These are phyloP conservation scores for Sinohyriopsis cumingii DNA, from an alignment of 2,888 invertebrate genomes.

Conservation along the genomic window DNA sequence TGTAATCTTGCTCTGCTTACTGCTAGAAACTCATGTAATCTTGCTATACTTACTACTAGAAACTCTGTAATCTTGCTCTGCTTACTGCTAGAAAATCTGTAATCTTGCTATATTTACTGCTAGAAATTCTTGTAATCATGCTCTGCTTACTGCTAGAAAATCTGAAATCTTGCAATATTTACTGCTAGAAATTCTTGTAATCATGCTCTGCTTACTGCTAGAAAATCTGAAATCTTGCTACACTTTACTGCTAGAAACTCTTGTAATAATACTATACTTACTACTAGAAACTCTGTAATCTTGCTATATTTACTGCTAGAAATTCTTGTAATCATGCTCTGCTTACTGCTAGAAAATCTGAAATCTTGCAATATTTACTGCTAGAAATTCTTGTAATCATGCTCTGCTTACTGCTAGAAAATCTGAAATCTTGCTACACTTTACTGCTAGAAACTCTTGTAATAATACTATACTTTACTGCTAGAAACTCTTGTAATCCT, in stretches of 20 bases:
- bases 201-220: conserved; percentile 80
- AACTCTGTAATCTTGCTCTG: conserved; percentile 93
- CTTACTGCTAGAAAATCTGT: conserved; percentile 87
- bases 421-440: conserved; percentile 92
- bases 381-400: conserved; percentile 93
- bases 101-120: conserved; percentile 83
- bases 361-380: conserved; percentile 83
- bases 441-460: conserved; percentile 89
- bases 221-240: conserved; percentile 96
- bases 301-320: conserved; percentile 78
- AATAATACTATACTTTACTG: conserved; percentile 82
- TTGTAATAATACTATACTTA: conserved; percentile 87
- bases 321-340: conserved; percentile 97
- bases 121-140: conserved; percentile 95
- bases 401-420: conserved; percentile 80
- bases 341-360: conserved; percentile 86
- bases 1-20: conserved; percentile 87
- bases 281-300: conserved; percentile 92
- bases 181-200: conserved; percentile 92
- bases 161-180: conserved; percentile 89
- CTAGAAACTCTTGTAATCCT: conserved; percentile 94
- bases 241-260: conserved; percentile 81
- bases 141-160: conserved; percentile 79
- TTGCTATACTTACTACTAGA: conserved; percentile 78
- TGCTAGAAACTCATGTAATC: conserved; percentile 94